Conservation (phyloP, 2,888 invertebrate species). For the Cheilosia vernalis region DNA sequence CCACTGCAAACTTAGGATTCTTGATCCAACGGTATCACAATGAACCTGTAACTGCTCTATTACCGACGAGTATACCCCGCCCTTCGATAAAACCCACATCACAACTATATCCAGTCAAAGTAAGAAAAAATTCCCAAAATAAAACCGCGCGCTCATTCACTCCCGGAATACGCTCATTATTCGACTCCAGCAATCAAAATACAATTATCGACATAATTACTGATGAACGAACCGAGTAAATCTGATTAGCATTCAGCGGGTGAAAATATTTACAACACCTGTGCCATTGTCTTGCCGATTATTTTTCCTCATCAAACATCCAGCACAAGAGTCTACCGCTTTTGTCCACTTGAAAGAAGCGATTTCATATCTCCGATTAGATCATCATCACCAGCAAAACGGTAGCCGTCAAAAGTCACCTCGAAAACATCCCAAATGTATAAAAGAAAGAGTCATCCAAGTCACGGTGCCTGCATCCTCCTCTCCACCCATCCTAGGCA, state of each 20-base stretch:
- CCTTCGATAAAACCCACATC: too few species aligned
- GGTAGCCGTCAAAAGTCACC: conserved; percentile 7
- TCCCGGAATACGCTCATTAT: background rate
- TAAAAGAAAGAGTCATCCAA: conserved; percentile 43
- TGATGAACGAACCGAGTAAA: conserved; percentile 1
- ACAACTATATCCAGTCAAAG: too few species aligned
- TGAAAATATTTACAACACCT: background rate
- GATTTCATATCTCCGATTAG: conserved; percentile 19
- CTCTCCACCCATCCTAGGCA: background rate
- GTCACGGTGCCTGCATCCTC: conserved; percentile 41
- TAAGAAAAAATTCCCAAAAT: background rate
- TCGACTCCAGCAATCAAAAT: background rate
- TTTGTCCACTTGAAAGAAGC: background rate
- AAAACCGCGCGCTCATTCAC: background rate
- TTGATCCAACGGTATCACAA: too few species aligned
- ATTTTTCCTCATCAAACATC: conserved; percentile 10
- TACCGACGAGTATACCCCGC: too few species aligned
- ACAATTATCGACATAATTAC: conserved; percentile 21
- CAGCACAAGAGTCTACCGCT: background rate
- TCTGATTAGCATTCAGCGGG: conserved; percentile 30
- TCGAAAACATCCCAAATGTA: conserved; percentile 2
- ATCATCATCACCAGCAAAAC: conserved; percentile 30
- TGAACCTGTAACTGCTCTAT: too few species aligned
- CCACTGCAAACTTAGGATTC: too few species aligned
- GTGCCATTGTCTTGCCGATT: conserved; percentile 6